Percentiles rank a stretch among this genome's conserved stretches.
phyloP scores from a whole-genome alignment of 2,888 invertebrate genomes.

The Hydroisotoma schaefferi region DNA sequence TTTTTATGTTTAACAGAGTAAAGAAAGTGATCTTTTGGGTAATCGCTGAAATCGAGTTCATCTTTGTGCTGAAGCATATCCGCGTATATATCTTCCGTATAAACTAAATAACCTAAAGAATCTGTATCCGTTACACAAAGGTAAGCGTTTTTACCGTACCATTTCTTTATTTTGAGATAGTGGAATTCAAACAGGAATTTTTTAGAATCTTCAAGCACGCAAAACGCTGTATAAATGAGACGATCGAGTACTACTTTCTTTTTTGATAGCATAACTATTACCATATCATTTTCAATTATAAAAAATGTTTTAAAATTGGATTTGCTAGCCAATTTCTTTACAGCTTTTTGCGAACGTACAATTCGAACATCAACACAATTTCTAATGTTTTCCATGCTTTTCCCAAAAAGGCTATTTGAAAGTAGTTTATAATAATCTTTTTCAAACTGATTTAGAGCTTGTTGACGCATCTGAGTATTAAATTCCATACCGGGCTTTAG shows the following conservation, averaged over 20 bases:
- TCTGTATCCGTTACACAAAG: slow-evolving; percentile 31
- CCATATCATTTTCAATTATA: slow-evolving; percentile 1
- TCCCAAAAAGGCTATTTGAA: slow-evolving; percentile 23
- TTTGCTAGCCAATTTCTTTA: background rate
- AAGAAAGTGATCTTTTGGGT: slow-evolving; percentile 14
- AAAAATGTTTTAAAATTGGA: slow-evolving; percentile 11
- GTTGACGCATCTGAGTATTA: slow-evolving; percentile 14
- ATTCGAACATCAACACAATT: slow-evolving; percentile 11
- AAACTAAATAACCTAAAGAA: slow-evolving; percentile 31
- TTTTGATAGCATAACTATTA: background rate
- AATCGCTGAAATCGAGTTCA: slow-evolving; percentile 31
- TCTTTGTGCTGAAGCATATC: slow-evolving; percentile 7
- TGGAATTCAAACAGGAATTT: slow-evolving; percentile 21
- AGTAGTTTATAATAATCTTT: slow-evolving; percentile 30
- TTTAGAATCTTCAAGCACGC: slow-evolving; percentile 18
- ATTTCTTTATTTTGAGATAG: slow-evolving; percentile 19
- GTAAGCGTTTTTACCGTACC: slow-evolving; percentile 10
- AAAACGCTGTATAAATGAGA: slow-evolving; percentile 27
- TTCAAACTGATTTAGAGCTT: slow-evolving; percentile 14
- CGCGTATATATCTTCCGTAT: slow-evolving; percentile 24
- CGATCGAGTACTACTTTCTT: no score
- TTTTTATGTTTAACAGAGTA: slow-evolving; percentile 37
- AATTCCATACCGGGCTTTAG: slow-evolving; percentile 2
- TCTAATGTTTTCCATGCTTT: slow-evolving; percentile 18
- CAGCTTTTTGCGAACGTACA: background rate